These are phyloP conservation scores for Pedetes capensis DNA, from an alignment of 2,113 vertebrate species.

Conservation along the genomic window DNA sequence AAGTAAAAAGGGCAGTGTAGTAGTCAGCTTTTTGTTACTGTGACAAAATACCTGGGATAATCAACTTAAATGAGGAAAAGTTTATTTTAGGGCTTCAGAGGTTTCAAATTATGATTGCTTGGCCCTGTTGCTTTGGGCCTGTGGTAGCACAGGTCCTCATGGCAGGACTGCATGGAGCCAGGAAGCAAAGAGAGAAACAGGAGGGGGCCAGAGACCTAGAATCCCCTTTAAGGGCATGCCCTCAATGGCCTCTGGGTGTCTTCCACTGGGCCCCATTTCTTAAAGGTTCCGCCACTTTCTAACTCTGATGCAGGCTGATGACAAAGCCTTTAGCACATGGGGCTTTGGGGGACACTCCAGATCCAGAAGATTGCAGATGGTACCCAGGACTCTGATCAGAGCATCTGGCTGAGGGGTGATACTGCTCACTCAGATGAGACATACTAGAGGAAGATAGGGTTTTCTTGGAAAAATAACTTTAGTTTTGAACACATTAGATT, in stretches of 20 bases:
- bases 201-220: background rate
- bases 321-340: background rate
- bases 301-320: background rate
- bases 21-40: background rate
- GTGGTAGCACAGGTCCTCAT: background rate
- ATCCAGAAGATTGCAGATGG: background rate
- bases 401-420: background rate
- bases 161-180: background rate
- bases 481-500: background rate
- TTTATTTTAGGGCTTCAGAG: background rate
- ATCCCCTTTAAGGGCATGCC: background rate
- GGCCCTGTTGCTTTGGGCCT: background rate
- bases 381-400: background rate
- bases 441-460: background rate
- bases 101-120: background rate
- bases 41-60: background rate
- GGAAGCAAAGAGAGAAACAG: background rate
- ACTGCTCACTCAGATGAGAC: background rate
- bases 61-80: background rate
- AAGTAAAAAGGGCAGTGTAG: background rate
- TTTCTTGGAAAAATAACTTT: background rate
- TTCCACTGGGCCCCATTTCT: background rate
- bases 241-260: background rate
- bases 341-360: background rate
- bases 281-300: background rate